Base-by-base conservation (phyloP, 2,888 invertebrate genomes). In the Xestia sexstrigata region DNA sequence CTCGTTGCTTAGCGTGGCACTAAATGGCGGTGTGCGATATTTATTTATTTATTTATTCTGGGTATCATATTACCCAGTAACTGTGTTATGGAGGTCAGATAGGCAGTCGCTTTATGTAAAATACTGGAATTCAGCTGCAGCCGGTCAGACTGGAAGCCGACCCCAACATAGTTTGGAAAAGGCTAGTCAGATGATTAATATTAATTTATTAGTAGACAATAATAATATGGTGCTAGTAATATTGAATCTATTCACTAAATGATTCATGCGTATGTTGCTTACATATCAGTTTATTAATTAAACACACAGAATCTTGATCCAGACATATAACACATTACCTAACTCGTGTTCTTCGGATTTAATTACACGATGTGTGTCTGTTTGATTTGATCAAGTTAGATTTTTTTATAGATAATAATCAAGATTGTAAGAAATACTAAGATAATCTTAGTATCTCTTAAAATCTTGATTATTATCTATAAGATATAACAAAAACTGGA, bases 231-330 rank as follows among this genome's bases (percentile, higher is more conserved):
- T 30, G n/a, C 4, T 4, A 26, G 23, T 42, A 71, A 52, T 47
- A 72, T 69, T 65, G 7, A 63, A 81, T 15, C 26, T 35, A 20
- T 42, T 45, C 13, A 55, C 11, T 58, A 52, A 82, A 45, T 49
- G 39, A 71, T 76, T 63, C n/a, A 65, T 7, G 4, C 1, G 23
- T 65, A n/a, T n/a, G 15, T 49, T 42, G 5, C 8, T 30, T 26
- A 75, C 15, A 39, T 35, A 52, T 70, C 17, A 42, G 76, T 63
- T 58, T 45, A 76, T 68, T 68, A 71, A 45, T 76, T 63, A 76
- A 52, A 68, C 42, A 55, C 1, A 62, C 23, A 39, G 4, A 70
- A 55, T 8, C 60, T 39, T 47, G 45, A 70, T 75, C 39, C 26
- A 39, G 55, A 67, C 47, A 35, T 55, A 39, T 45, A 63, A 63